Percentiles rank a stretch among this genome's conserved stretches.
phyloP scores from a whole-genome alignment of 2,797 vertebrate species.

The Antennarius maculatus region DNA sequence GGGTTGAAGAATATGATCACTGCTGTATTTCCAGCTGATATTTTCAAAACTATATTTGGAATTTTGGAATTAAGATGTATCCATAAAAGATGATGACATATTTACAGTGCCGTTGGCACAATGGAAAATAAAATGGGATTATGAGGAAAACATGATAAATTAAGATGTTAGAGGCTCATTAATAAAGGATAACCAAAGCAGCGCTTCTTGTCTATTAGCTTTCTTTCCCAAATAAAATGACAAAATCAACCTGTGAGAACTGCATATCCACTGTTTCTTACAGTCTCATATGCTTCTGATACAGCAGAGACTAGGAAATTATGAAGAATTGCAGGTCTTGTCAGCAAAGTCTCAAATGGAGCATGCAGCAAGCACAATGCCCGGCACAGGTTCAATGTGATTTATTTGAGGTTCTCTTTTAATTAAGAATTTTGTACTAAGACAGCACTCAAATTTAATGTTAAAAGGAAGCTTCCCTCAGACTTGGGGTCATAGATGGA shows the following conservation, averaged over 20 bases:
- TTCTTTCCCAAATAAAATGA: neutral
- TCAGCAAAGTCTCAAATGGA: neutral
- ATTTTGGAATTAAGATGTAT: no score
- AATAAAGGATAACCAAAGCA: neutral
- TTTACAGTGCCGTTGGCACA: neutral
- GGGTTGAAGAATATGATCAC: no score
- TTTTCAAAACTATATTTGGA: no score
- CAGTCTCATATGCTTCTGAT: neutral
- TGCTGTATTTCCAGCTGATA: no score
- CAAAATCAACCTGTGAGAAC: no score
- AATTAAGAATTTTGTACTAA: neutral
- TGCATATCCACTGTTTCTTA: neutral
- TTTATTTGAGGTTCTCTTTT: constrained; percentile 6
- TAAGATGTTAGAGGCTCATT: neutral
- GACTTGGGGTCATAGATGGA: constrained; percentile 7
- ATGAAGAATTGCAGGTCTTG: neutral
- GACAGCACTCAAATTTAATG: neutral
- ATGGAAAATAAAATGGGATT: neutral
- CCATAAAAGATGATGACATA: neutral
- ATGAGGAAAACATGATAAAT: neutral
- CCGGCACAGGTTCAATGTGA: neutral
- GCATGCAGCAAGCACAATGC: neutral
- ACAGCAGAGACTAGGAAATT: neutral
- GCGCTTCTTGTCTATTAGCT: neutral
- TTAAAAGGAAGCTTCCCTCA: neutral